Conservation (phyloP, 2,888 invertebrate genomes). For the Mesorhabditis sp. region DNA sequence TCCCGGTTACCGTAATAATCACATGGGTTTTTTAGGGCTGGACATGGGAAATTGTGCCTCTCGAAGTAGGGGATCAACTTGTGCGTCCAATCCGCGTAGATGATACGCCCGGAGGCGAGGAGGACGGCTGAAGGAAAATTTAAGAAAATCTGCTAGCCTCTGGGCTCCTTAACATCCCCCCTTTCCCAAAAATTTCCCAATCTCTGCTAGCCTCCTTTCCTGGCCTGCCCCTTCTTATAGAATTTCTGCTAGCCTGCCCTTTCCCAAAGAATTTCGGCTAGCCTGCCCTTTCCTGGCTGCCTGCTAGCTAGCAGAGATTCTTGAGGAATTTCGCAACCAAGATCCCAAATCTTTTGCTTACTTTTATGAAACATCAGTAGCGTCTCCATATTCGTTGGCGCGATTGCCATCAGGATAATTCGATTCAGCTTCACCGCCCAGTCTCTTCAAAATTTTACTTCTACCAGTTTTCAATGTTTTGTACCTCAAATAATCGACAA, state of each 20-base stretch:
- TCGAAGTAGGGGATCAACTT: slow-evolving; percentile 81
- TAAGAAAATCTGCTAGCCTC: too few relatives aligned
- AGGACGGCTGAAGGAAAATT: slow-evolving; percentile 67
- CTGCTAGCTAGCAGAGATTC: neutral
- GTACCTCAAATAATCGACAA: slow-evolving; percentile 84
- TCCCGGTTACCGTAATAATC: slow-evolving; percentile 76
- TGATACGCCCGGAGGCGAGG: slow-evolving; percentile 82
- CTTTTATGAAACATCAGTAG: slow-evolving; percentile 81
- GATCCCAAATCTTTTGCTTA: slow-evolving; percentile 40
- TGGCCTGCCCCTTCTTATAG: too few relatives aligned
- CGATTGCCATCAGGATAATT: slow-evolving; percentile 82
- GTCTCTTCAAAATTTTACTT: slow-evolving; percentile 66
- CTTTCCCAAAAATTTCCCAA: too few relatives aligned
- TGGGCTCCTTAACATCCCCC: too few relatives aligned
- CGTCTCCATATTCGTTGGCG: slow-evolving; percentile 91
- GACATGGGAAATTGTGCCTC: slow-evolving; percentile 85
- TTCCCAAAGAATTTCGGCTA: too few relatives aligned
- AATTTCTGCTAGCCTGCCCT: too few relatives aligned
- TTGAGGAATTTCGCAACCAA: neutral
- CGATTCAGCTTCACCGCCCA: slow-evolving; percentile 73
- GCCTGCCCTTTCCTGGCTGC: too few relatives aligned
- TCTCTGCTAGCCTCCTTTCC: too few relatives aligned
- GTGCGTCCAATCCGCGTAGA: slow-evolving; percentile 82
- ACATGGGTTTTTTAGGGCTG: slow-evolving; percentile 90
- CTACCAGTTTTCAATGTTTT: neutral